Evolutionary conservation across 2,113 vertebrate genomes (phyloP).

Genomic region (Herpailurus yagouaroundi): DNA sequence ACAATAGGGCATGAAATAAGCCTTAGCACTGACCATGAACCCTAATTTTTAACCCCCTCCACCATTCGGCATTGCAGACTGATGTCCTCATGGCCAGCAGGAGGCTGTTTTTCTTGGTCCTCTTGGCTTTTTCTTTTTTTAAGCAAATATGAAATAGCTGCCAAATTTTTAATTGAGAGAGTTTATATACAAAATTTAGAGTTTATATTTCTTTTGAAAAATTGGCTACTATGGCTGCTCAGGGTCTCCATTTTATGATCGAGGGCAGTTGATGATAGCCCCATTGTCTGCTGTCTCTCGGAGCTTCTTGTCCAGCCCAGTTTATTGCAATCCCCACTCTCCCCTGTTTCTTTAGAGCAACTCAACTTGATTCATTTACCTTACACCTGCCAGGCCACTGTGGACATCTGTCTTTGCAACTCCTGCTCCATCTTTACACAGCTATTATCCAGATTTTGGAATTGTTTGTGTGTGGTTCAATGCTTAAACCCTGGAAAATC

Average conservation of each 20-base stretch:
- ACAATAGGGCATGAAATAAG: background rate
- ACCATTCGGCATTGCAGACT: background rate
- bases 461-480: background rate
- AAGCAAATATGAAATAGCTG: background rate
- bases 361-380: background rate
- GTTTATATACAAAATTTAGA: background rate
- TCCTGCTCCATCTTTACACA: background rate
- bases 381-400: background rate
- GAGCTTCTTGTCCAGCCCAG: too few species aligned
- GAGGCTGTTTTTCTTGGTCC: background rate
- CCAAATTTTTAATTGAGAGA: background rate
- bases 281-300: fast-evolving
- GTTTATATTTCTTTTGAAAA: background rate
- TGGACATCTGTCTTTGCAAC: background rate
- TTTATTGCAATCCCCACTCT: too few species aligned
- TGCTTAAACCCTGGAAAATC: slow-evolving; percentile 33
- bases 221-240: fast-evolving
- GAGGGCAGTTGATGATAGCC: background rate
- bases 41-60: background rate
- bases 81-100: background rate
- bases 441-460: background rate
- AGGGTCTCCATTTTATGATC: background rate
- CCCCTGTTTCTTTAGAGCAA: background rate
- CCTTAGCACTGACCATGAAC: background rate
- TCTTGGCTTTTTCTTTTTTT: background rate